Evolutionary conservation across 2,888 invertebrate genomes (phyloP), one percentile per base, ranked within the genome.

Genomic region (Sphecodes monilicornis): DNA sequence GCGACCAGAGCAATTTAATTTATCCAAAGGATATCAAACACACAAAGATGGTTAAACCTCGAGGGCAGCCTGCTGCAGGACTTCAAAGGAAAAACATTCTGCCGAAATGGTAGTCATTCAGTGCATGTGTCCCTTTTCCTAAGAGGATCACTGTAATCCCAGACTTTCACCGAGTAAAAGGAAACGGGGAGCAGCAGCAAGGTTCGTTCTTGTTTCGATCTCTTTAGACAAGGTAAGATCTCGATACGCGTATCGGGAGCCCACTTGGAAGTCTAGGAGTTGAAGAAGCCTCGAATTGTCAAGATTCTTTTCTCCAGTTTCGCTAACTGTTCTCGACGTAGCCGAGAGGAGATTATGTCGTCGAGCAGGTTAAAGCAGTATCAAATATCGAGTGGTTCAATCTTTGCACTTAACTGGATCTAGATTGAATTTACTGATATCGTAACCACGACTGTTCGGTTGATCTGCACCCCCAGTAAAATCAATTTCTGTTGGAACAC

Each of bases 231-330:
- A 57, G 36, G n/a, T 22, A 71, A 60, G 41, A 73, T 81, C 50
- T 39, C 78, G 76, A 85, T 75, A 76, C 79, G 39, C 54, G 71
- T 85, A 68, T 77, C 78, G 41, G 41, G 32, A 68, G 32, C 50
- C 68, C 57, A 39, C 88, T 88, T 71, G 71, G 81, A 76, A 69
- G 76, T 60, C 75, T 70, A 43, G 39, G 75, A 86, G 50, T 73
- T 43, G 68, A 50, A 79, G 72, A 84, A 81, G 41, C 75, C 66
- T 85, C 29, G 76, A 76, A 77, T 89, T 29, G 69, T 80, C 71
- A 73, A 84, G 84, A 85, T 88, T 80, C 87, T 81, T 85, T 77
- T 68, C 69, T 29, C 78, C 76, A 89, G 80, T 85, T 89, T 85
- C 78, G 73, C 80, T 80, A 88, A 88, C 80, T 85, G 76, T 85